Evolutionary conservation across 2,888 invertebrate genomes (phyloP).

Genomic region (Tillus elongatus): DNA sequence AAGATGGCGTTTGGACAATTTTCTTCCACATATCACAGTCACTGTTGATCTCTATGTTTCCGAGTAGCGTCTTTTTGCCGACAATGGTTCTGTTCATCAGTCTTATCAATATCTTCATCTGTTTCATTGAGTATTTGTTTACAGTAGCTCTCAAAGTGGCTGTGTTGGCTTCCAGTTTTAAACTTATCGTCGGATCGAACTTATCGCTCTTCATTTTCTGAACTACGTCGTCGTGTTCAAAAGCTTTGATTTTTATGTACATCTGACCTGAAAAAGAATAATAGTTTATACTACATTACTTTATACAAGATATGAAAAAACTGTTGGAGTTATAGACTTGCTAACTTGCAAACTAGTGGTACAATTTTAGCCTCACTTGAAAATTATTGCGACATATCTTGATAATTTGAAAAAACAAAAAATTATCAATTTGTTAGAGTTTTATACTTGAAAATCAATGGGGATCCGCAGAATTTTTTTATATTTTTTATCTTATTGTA

Average conservation of each 20-base stretch:
- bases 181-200: conserved; percentile 67
- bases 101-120: conserved; percentile 56
- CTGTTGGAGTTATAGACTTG: no score
- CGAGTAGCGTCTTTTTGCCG: conserved; percentile 59
- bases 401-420: no score
- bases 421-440: no score
- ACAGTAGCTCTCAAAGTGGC: conserved; percentile 55
- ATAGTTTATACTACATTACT: no score
- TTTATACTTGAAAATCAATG: no score
- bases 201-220: conserved; percentile 60
- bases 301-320: no score
- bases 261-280: conserved; percentile 50
- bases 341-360: no score
- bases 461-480: no score
- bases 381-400: conserved; percentile 5
- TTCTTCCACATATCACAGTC: conserved; percentile 57
- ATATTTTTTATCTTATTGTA: no score
- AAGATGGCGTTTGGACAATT: conserved; percentile 47
- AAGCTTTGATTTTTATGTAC: conserved; percentile 68
- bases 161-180: conserved; percentile 60
- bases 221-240: conserved; percentile 51
- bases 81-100: conserved; percentile 58
- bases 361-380: no score
- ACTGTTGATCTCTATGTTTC: conserved; percentile 56
- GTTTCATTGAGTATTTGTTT: conserved; percentile 52